These are phyloP conservation scores for Cephus pulcher DNA, from an alignment of 2,888 invertebrate species.

Conservation along the genomic window DNA sequence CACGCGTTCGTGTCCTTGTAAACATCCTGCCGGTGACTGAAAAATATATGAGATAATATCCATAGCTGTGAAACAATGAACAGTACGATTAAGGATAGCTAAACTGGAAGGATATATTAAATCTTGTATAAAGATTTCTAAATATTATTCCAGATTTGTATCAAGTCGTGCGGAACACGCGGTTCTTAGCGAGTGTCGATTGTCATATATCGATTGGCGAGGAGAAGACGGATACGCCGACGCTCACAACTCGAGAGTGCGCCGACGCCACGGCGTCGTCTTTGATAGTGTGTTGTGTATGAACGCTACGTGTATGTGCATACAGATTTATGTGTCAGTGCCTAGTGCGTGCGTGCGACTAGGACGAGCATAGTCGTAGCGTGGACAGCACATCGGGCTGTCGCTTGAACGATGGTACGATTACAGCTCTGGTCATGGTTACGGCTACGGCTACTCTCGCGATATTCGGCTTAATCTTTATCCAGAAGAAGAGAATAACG, in stretches of 20 bases:
- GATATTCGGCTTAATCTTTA: neutral
- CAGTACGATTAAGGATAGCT: neutral
- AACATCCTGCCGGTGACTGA: neutral
- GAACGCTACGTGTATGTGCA: neutral
- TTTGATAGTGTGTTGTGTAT: neutral
- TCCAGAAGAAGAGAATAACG: neutral
- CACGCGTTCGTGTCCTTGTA: neutral
- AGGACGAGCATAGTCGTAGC: neutral
- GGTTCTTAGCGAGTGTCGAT: neutral
- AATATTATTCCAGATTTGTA: neutral
- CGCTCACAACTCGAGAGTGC: neutral
- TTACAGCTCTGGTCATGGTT: neutral
- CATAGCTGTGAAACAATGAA: neutral
- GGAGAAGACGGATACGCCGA: neutral
- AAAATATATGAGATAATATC: neutral
- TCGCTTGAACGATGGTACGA: conserved; percentile 1
- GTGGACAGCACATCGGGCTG: neutral
- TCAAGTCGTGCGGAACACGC: neutral
- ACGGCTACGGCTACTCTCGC: neutral
- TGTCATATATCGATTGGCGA: neutral
- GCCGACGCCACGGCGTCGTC: neutral
- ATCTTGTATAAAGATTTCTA: neutral
- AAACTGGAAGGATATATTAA: neutral
- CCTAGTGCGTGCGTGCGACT: neutral
- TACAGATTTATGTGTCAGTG: neutral